Evolutionary conservation across 2,797 vertebrate genomes (phyloP), one percentile per base, ranked within the genome.

Genomic region (Agapornis canus): DNA sequence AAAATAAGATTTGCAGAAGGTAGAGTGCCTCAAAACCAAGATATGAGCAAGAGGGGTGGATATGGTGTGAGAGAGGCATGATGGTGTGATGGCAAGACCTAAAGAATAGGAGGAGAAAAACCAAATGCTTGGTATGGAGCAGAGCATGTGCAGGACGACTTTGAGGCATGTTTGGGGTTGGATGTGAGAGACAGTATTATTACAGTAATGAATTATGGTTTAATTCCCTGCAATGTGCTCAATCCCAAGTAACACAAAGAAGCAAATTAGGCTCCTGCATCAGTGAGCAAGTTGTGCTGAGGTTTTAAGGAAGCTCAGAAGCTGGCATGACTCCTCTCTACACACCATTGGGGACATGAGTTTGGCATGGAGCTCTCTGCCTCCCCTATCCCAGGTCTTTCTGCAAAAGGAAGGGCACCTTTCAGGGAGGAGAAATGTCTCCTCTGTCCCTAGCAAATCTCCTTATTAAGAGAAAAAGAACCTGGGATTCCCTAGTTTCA

Each of bases 1-100:
- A 82, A 95, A 95, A 93, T 51, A 95, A 95, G 83, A 84, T 93
- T 85, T 95, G 71, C 48, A 90, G 75, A 96, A 96, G 78, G 86
- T 87, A 95, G 92, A 77, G 54, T 60, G 69, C 68, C 68, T 82
- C 86, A 40, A 45, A 71, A 93, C 37, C 64, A 87, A 90, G 86
- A 93, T 94, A 68, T 90, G 86, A 94, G 71, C 89, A 92, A 92
- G 86, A 92, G 35, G 81, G 45, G 56, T 89, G 78, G 75, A 20
- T 87, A 47, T 77, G 84, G 87, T 89, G 57, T 29, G 75, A 90
- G 68, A 64, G 75, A 57, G 82, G 48, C 39, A 86, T 0, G 1
- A 29, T 0, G 0, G 86, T 0, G 0, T 37, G 75, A 73, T 75
- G 75, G 89, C 91, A 93, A 90, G 39, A 64, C 57, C 49, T 57